Conservation (phyloP, 2,113 vertebrate species). For the Hepsetus odoe region DNA sequence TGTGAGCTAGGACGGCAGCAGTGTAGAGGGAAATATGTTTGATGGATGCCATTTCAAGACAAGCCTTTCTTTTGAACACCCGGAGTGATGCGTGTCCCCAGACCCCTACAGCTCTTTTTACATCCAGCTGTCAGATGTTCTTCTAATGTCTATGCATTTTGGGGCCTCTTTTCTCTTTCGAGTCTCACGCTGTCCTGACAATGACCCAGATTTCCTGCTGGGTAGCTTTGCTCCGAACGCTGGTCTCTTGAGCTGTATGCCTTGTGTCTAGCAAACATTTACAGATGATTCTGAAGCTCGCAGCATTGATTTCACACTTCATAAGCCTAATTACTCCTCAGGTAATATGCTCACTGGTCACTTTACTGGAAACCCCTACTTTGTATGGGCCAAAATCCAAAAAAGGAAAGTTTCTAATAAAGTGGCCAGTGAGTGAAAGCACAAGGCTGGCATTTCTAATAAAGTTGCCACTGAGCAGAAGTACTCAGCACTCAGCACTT, state of each 20-base stretch:
- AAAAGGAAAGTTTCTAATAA: too few relatives aligned
- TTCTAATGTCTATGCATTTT: not conserved
- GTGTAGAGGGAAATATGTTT: not conserved
- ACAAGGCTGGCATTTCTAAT: too few relatives aligned
- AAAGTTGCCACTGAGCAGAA: too few relatives aligned
- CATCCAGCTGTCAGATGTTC: slow-evolving; percentile 18
- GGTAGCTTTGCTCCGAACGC: not conserved
- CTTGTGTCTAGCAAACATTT: not conserved
- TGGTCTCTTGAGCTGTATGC: not conserved
- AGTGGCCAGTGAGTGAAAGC: too few relatives aligned
- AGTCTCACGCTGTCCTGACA: not conserved
- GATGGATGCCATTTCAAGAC: slow-evolving; percentile 17
- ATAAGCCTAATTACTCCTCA: not conserved
- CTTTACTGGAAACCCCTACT: not conserved
- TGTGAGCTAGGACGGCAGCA: not conserved
- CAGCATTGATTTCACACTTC: not conserved
- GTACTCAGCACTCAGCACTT: too few relatives aligned
- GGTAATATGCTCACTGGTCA: not conserved
- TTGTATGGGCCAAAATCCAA: not conserved
- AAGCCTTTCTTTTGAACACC: slow-evolving; percentile 12
- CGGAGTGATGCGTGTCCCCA: slow-evolving; percentile 1
- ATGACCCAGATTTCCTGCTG: not conserved
- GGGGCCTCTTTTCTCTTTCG: not conserved
- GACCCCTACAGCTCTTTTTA: slow-evolving; percentile 30
- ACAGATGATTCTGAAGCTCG: not conserved